Conservation (phyloP, 2,888 invertebrate species). For the Lepidocyrtoides sp. region DNA sequence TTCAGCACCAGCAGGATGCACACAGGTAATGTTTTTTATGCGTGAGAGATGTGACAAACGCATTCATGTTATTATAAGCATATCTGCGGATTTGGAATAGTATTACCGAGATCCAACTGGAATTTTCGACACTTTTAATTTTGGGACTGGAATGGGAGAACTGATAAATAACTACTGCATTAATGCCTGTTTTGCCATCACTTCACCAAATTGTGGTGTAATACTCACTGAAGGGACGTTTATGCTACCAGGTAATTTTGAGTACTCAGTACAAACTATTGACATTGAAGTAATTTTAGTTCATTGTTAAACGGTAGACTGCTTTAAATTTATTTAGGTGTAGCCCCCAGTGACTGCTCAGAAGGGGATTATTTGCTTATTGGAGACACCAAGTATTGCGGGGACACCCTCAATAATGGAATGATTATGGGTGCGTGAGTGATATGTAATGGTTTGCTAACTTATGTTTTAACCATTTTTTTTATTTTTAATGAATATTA, state of each 20-base stretch:
- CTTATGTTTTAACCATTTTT: not conserved
- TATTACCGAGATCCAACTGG: conserved; percentile 89
- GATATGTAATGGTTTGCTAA: too few species aligned
- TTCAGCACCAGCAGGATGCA: conserved; percentile 83
- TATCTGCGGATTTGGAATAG: conserved; percentile 87
- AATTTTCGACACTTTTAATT: conserved; percentile 91
- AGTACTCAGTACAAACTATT: conserved; percentile 31
- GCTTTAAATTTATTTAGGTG: conserved; percentile 70
- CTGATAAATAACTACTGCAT: conserved; percentile 79
- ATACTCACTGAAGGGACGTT: conserved; percentile 82
- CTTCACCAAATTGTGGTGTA: conserved; percentile 82
- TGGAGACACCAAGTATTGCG: conserved; percentile 80
- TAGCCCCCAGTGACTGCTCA: conserved; percentile 80
- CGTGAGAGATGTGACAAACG: too few species aligned
- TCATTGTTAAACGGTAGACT: not conserved
- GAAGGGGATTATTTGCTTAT: conserved; percentile 76
- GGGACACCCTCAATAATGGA: conserved; percentile 82
- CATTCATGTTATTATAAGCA: too few species aligned
- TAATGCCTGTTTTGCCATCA: conserved; percentile 78
- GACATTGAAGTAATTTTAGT: not conserved
- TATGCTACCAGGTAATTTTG: conserved; percentile 79
- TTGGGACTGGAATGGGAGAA: conserved; percentile 86
- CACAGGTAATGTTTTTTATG: conserved; percentile 75
- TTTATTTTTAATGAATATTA: not conserved
- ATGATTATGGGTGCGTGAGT: conserved; percentile 71